A percentile compares a stretch with the other conserved stretches of the same genome.
phyloP scores from a whole-genome alignment of 2,797 vertebrate species.

The Hafferia zeledoni region DNA sequence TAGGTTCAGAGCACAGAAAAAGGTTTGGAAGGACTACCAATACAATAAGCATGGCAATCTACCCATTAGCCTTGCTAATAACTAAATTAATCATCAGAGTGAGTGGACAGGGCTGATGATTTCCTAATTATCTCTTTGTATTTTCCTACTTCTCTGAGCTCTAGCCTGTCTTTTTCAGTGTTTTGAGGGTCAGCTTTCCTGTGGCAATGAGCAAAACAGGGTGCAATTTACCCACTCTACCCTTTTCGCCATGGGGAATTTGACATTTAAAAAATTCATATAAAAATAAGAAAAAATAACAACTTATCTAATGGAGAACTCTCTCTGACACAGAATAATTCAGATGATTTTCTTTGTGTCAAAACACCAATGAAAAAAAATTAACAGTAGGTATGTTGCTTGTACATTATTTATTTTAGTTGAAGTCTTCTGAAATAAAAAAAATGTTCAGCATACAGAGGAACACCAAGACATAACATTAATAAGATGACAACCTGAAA shows the following conservation, averaged over 20 bases:
- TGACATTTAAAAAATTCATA: neutral
- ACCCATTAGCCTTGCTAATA: neutral
- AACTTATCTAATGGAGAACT: neutral
- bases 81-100: neutral
- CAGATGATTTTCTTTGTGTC: neutral
- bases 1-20: neutral
- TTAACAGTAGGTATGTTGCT: neutral
- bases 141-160: neutral
- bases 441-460: neutral
- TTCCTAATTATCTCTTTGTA: neutral
- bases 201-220: neutral
- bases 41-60: neutral
- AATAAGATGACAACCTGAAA: neutral
- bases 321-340: neutral
- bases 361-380: neutral
- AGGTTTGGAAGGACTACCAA: neutral
- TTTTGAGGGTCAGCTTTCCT: neutral
- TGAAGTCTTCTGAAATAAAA: neutral
- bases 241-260: neutral
- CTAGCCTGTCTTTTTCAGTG: neutral
- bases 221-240: neutral
- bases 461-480: neutral
- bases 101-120: neutral
- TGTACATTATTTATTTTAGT: neutral
- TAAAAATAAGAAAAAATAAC: neutral